phyloP scores from a whole-genome alignment of 2,888 invertebrate genomes.

The Argyresthia albistria region DNA sequence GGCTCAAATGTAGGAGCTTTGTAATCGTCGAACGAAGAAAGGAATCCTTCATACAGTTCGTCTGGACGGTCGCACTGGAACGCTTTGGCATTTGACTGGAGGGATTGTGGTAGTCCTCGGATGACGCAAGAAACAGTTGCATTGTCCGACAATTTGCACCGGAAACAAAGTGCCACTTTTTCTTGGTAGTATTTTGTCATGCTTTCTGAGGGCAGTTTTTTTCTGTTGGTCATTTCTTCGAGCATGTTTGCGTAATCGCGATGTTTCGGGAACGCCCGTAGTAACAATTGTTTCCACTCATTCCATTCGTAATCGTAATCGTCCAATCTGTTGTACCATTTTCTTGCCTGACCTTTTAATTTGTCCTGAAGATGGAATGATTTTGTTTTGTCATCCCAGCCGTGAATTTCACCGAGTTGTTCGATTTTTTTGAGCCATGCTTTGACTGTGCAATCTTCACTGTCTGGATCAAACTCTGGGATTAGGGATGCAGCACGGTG shows the following conservation, averaged over 20 bases:
- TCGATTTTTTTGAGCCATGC: slow-evolving; percentile 16
- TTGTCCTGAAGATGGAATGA: slow-evolving; percentile 12
- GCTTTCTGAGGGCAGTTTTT: slow-evolving; percentile 12
- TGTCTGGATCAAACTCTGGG: slow-evolving; percentile 13
- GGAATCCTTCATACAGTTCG: not conserved
- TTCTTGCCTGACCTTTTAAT: slow-evolving; percentile 17
- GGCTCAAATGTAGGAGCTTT: slow-evolving; percentile 5
- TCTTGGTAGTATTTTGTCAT: slow-evolving; percentile 25
- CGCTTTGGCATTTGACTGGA: slow-evolving; percentile 18
- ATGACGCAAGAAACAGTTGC: slow-evolving; percentile 20
- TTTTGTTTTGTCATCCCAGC: slow-evolving; percentile 14
- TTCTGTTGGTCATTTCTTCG: slow-evolving; percentile 17
- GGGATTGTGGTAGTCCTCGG: slow-evolving; percentile 13
- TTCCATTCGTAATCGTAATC: slow-evolving; percentile 18
- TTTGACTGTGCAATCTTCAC: slow-evolving; percentile 10
- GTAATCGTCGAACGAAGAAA: slow-evolving; percentile 18
- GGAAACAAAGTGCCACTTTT: slow-evolving; percentile 19
- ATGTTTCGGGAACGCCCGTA: slow-evolving; percentile 2
- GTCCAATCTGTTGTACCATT: slow-evolving; percentile 17
- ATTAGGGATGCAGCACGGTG: slow-evolving; percentile 6
- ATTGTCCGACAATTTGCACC: slow-evolving; percentile 16
- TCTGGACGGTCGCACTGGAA: slow-evolving; percentile 17
- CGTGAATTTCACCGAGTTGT: slow-evolving; percentile 15
- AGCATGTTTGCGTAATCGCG: slow-evolving; percentile 15
- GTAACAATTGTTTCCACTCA: slow-evolving; percentile 18